Percentiles rank a stretch among this genome's conserved stretches.
Evolutionary conservation across 2,888 invertebrate genomes (phyloP).

Genomic region (Glyphotaelius pellucidus): DNA sequence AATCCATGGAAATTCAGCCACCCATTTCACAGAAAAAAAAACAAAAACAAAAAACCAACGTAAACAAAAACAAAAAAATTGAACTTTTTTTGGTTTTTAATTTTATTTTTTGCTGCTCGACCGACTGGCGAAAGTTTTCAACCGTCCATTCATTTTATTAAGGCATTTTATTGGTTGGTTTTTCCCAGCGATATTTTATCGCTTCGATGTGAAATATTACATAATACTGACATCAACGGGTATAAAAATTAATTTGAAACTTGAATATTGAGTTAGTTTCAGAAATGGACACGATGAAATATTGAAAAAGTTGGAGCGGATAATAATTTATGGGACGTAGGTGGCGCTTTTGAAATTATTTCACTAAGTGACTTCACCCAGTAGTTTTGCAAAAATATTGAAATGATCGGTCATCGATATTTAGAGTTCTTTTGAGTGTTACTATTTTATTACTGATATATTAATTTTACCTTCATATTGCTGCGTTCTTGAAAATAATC

Average conservation of each 20-base stretch:
- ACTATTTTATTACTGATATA: background rate
- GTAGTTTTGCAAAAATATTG: background rate
- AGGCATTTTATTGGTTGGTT: conserved; percentile 2
- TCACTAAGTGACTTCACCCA: background rate
- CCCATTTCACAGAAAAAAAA: conserved; percentile 24
- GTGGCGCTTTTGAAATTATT: background rate
- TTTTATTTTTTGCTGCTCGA: conserved; percentile 5
- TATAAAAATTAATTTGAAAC: conserved; percentile 24
- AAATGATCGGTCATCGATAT: background rate
- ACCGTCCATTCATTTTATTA: conserved; percentile 15
- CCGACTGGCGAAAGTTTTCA: background rate
- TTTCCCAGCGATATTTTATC: background rate
- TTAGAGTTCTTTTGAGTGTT: background rate
- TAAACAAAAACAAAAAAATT: background rate
- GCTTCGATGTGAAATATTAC: conserved; percentile 37
- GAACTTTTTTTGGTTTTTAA: background rate
- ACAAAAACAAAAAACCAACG: background rate
- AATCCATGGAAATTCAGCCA: conserved; percentile 3
- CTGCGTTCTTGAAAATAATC: background rate
- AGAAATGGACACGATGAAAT: background rate
- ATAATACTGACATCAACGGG: conserved; percentile 8
- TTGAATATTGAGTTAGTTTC: conserved; percentile 2
- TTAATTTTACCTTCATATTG: background rate
- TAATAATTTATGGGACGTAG: background rate
- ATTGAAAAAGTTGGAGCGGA: background rate